Evolutionary conservation across 1,140 invertebrate genomes (phyloP).

Genomic region (Gonioctena quinquepunctata): DNA sequence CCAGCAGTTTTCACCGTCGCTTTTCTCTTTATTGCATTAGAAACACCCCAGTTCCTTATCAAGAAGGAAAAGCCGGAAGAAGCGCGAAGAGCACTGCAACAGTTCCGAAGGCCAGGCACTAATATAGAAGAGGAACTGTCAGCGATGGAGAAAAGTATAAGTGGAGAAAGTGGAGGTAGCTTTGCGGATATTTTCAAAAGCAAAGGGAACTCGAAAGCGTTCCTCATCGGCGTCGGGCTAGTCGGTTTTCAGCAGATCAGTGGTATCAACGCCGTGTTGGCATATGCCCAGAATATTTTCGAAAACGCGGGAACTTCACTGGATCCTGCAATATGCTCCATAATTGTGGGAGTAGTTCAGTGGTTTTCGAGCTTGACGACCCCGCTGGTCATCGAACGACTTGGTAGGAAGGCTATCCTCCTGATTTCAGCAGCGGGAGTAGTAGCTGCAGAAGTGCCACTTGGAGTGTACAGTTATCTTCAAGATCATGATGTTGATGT

Average conservation of each 20-base stretch:
- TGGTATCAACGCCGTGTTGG: slow-evolving; percentile 82
- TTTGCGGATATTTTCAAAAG: slow-evolving; percentile 62
- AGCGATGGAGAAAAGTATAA: slow-evolving; percentile 26
- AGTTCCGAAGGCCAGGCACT: slow-evolving; percentile 61
- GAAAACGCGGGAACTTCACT: slow-evolving; percentile 63
- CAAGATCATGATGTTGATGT: slow-evolving; percentile 29
- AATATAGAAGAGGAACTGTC: slow-evolving; percentile 57
- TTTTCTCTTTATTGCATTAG: slow-evolving; percentile 63
- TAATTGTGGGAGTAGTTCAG: slow-evolving; percentile 77
- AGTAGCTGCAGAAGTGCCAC: slow-evolving; percentile 45
- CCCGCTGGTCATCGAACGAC: slow-evolving; percentile 72
- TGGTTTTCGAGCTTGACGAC: slow-evolving; percentile 70
- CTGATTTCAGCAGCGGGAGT: slow-evolving; percentile 70
- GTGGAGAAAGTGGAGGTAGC: slow-evolving; percentile 50
- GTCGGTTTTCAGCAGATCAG: slow-evolving; percentile 76
- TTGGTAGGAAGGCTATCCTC: slow-evolving; percentile 73
- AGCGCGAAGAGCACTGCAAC: slow-evolving; percentile 64
- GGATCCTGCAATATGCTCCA: slow-evolving; percentile 66
- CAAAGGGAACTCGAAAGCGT: slow-evolving; percentile 63
- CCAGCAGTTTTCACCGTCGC: slow-evolving; percentile 59
- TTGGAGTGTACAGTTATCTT: slow-evolving; percentile 45
- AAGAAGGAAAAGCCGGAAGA: slow-evolving; percentile 62
- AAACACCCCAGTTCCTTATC: slow-evolving; percentile 75
- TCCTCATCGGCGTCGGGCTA: slow-evolving; percentile 71
- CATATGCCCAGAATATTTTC: slow-evolving; percentile 78